These are phyloP conservation scores for Pelochelys cantorii DNA, from an alignment of 2,797 vertebrate genomes.

Conservation along the genomic window DNA sequence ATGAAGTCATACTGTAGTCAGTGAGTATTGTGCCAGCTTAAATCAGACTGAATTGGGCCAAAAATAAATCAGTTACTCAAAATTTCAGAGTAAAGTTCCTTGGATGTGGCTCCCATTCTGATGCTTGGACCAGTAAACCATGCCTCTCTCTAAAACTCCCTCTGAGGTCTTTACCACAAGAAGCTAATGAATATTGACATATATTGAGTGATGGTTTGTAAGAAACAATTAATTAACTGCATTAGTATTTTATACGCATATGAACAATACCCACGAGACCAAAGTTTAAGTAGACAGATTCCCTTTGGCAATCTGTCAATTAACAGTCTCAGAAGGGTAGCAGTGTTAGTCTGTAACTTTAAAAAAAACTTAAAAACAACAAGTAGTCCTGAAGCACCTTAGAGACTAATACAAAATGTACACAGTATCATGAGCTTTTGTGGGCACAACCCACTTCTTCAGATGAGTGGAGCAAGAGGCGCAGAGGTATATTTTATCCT, in stretches of 20 bases:
- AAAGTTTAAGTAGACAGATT: neutral
- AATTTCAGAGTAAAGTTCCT: neutral
- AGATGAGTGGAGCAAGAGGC: too few species aligned
- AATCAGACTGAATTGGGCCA: neutral
- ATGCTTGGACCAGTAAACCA: neutral
- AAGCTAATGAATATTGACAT: neutral
- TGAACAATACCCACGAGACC: neutral
- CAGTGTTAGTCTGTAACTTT: too few species aligned
- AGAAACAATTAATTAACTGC: neutral
- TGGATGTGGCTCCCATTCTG: neutral
- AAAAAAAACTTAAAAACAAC: too few species aligned
- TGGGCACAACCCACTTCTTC: too few species aligned
- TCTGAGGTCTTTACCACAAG: neutral
- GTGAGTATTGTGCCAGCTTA: neutral
- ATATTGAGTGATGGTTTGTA: neutral
- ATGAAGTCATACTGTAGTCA: too few species aligned
- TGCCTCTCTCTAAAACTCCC: neutral
- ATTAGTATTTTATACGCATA: neutral
- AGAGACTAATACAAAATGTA: too few species aligned
- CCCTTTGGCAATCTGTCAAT: neutral
- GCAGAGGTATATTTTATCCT: neutral
- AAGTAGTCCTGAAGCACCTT: too few species aligned
- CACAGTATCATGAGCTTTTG: too few species aligned
- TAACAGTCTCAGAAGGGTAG: too few species aligned
- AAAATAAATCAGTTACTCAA: neutral